These are phyloP conservation scores for Calephelis virginiensis DNA, from an alignment of 1,140 invertebrate species.

Conservation along the genomic window DNA sequence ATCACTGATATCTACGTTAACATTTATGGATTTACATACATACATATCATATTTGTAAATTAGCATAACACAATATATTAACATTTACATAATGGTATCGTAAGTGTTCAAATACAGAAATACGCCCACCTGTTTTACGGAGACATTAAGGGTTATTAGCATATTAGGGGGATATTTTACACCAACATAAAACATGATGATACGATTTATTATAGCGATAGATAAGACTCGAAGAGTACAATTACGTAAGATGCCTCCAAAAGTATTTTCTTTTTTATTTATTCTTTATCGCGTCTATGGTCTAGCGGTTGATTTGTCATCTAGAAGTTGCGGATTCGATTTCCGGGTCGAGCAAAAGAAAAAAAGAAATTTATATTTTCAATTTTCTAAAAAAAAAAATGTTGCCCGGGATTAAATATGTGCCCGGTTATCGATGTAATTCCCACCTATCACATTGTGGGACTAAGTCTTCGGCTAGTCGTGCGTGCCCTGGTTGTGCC, in stretches of 20 bases:
- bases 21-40: background rate
- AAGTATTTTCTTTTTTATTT: background rate
- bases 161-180: constrained; percentile 10
- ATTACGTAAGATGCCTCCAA: background rate
- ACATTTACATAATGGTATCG: constrained; percentile 9
- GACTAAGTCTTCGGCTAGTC: too few relatives aligned
- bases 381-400: too few relatives aligned
- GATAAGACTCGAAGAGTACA: background rate
- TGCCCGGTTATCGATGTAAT: too few relatives aligned
- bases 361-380: too few relatives aligned
- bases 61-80: constrained; percentile 7
- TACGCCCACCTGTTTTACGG: constrained; percentile 1
- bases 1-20: background rate
- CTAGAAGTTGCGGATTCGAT: too few relatives aligned
- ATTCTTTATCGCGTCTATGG: too few relatives aligned
- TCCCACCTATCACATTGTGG: too few relatives aligned
- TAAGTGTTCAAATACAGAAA: constrained; percentile 5
- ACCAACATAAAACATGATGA: background rate
- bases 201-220: background rate
- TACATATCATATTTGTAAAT: background rate
- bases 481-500: too few relatives aligned
- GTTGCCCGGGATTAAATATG: too few relatives aligned
- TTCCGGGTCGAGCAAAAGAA: too few relatives aligned
- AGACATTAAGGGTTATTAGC: background rate
- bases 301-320: too few relatives aligned